These are phyloP conservation scores for Pammene aurita DNA, from an alignment of 2,888 invertebrate genomes.

Conservation along the genomic window DNA sequence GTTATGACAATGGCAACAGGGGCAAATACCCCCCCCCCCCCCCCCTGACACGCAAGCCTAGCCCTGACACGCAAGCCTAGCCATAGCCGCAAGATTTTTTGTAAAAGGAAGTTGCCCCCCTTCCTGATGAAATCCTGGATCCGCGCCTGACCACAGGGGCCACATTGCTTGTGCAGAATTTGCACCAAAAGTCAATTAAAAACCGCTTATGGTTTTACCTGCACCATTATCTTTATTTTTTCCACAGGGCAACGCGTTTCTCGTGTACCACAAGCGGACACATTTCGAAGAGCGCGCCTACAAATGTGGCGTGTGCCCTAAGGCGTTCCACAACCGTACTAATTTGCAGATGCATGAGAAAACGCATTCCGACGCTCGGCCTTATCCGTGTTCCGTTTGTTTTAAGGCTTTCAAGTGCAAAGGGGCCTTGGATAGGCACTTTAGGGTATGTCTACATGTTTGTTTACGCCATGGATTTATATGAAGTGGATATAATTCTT, in stretches of 20 bases:
- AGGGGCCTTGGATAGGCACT: constrained; percentile 70
- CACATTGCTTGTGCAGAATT: too few relatives aligned
- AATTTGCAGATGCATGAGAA: constrained; percentile 73
- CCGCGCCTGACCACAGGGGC: too few relatives aligned
- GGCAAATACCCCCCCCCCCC: too few relatives aligned
- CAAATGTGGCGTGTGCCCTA: constrained; percentile 66
- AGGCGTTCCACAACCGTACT: constrained; percentile 70
- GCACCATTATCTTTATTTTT: not conserved
- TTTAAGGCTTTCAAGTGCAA: constrained; percentile 73
- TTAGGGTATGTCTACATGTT: constrained; percentile 52
- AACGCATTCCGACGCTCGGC: constrained; percentile 70
- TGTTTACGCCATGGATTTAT: too few relatives aligned
- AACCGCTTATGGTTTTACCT: too few relatives aligned
- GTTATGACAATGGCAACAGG: too few relatives aligned
- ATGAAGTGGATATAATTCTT: too few relatives aligned
- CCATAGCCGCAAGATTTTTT: too few relatives aligned
- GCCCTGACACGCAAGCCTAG: too few relatives aligned
- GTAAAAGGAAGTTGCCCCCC: too few relatives aligned
- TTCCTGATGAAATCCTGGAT: too few relatives aligned
- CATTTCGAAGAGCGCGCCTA: constrained; percentile 66
- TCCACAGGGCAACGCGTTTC: constrained; percentile 68
- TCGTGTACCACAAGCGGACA: constrained; percentile 72
- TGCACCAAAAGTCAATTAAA: not conserved
- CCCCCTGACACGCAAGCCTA: too few relatives aligned
- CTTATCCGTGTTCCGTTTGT: constrained; percentile 68